Conservation (phyloP, 2,113 vertebrate species). For the Oncorhynchus mykiss region DNA sequence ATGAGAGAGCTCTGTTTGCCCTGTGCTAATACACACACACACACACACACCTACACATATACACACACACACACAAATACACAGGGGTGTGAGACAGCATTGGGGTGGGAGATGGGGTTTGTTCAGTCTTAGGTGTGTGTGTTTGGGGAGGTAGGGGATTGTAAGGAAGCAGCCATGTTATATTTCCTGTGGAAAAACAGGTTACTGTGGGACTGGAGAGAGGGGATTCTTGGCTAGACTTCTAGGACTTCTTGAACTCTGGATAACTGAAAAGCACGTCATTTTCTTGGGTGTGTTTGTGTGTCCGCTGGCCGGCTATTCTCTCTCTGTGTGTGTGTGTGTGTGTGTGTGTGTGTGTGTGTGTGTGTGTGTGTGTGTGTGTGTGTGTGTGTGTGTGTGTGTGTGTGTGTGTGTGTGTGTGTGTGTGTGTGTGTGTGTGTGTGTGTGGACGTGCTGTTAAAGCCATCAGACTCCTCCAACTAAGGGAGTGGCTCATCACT, state of each 20-base stretch:
- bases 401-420: too few relatives aligned
- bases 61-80: neutral
- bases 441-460: too few relatives aligned
- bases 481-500: neutral
- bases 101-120: neutral
- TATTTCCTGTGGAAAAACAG: conserved; percentile 1
- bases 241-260: neutral
- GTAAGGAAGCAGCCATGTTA: neutral
- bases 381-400: too few relatives aligned
- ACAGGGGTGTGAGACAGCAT: neutral
- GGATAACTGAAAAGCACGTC: too few relatives aligned
- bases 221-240: neutral
- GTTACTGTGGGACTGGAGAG: neutral
- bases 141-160: neutral
- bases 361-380: too few relatives aligned
- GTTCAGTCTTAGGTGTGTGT: neutral
- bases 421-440: too few relatives aligned
- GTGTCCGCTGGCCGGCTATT: too few relatives aligned
- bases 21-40: neutral
- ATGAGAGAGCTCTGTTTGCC: conserved; percentile 3
- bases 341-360: too few relatives aligned
- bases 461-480: too few relatives aligned
- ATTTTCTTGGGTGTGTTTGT: too few relatives aligned
- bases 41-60: neutral
- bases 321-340: too few relatives aligned